Evolutionary conservation across 2,113 vertebrate genomes (phyloP), one percentile per base, ranked within the genome.

Genomic region (Lathamus discolor): DNA sequence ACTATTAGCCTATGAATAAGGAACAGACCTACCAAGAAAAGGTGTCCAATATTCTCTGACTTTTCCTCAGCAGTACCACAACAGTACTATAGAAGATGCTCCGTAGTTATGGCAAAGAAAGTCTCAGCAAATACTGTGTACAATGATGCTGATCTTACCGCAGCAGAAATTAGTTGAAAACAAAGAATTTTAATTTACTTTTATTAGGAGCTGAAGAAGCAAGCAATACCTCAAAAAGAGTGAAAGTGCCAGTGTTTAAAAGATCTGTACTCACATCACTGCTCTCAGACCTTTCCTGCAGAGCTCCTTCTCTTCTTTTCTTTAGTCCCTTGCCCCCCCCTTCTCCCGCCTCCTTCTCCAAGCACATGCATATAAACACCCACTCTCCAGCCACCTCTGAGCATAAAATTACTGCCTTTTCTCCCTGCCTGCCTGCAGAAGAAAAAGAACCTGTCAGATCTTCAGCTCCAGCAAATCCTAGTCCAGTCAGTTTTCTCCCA

Each of bases 121-220:
- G 11, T 46, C 52, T 85, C 28, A 59, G 55, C 57, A 92, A 87
- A 90, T 81, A 35, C 27, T 69, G 69, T 6, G 8, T 69, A 75
- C 10, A 84, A 33, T 7, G 2, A 44, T 44, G 63, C 14, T 46
- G 35, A 63, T 55, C 86, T 49, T 46, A 93, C 87, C 46, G 23
- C 46, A 85, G 72, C 62, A 66, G 17, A 59, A 48, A 94, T 51
- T 85, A 62, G 57, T 17, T 48, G 68, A 82, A 93, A 70, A 63
- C 52, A 94, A 95, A 88, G 68, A 95, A 96, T 55, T 49, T 28
- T 62, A 59, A 68, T 91, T 57, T 91, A 49, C 63, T 85, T 94
- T 83, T 54, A 79, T 88, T 93, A 90, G 70, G 55, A 83, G 81
- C 83, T 91, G 73, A 78, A 94, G 49, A 48, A 95, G 76, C 93